These are phyloP conservation scores for Notothenia rossii DNA, from an alignment of 2,113 vertebrate species.

Conservation along the genomic window DNA sequence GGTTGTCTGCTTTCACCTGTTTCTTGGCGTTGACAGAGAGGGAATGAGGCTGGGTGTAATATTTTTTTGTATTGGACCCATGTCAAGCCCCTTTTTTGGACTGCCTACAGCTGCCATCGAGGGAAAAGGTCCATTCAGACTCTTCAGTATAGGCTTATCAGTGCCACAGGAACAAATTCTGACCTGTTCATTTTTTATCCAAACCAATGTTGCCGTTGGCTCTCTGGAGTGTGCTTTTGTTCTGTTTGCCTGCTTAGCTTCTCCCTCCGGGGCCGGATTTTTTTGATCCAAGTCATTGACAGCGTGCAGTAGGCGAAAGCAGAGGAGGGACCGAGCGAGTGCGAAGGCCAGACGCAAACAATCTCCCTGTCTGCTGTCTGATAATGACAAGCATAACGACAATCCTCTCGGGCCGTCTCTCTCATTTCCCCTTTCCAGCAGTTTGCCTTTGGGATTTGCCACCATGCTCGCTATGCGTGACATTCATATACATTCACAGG, in stretches of 20 bases:
- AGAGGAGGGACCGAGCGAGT: constrained; percentile 40
- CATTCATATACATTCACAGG: constrained; percentile 70
- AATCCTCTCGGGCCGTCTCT: constrained; percentile 65
- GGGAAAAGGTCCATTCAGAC: background rate
- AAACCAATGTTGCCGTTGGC: constrained; percentile 11
- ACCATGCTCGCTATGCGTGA: constrained; percentile 60
- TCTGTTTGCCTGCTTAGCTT: constrained; percentile 53
- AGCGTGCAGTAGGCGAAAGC: constrained; percentile 43
- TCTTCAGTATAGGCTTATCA: background rate
- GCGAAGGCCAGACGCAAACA: constrained; percentile 70
- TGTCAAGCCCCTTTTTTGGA: too few species aligned
- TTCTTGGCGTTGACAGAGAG: too few species aligned
- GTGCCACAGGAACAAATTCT: background rate
- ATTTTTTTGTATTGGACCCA: too few species aligned
- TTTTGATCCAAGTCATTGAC: constrained; percentile 69
- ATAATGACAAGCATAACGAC: constrained; percentile 74
- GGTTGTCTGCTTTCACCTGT: too few species aligned
- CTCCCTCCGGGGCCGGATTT: constrained; percentile 29
- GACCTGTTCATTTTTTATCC: constrained; percentile 42
- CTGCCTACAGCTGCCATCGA: too few species aligned
- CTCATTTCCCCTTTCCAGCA: constrained; percentile 71
- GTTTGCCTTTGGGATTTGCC: constrained; percentile 71
- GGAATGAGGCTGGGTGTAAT: too few species aligned
- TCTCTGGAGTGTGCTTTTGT: constrained; percentile 41
- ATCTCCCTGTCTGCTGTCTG: constrained; percentile 59